Conservation (phyloP, 2,113 vertebrate species). For the Pseudopipra pipra region DNA sequence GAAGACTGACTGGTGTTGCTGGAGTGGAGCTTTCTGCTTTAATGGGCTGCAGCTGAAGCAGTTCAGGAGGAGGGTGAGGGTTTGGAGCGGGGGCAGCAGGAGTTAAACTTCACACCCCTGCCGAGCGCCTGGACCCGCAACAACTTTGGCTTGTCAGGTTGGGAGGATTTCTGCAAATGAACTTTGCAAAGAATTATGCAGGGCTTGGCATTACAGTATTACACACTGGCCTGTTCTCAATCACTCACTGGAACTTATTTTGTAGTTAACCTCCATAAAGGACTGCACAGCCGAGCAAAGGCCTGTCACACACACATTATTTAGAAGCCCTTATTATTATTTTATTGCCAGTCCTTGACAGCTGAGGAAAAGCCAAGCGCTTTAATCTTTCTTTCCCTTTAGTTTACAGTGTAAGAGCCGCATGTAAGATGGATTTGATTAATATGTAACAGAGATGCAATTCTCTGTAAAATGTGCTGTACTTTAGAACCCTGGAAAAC, state of each 20-base stretch:
- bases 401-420: slow-evolving; percentile 82
- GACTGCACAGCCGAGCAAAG: slow-evolving; percentile 75
- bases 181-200: slow-evolving; percentile 77
- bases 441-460: slow-evolving; percentile 86
- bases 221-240: slow-evolving; percentile 76
- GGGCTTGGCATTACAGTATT: slow-evolving; percentile 74
- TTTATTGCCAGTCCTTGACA: slow-evolving; percentile 86
- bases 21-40: neutral
- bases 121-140: slow-evolving; percentile 47
- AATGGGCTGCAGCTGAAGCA: slow-evolving; percentile 57
- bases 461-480: slow-evolving; percentile 84
- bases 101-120: slow-evolving; percentile 12
- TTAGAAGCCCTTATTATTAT: slow-evolving; percentile 87
- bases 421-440: slow-evolving; percentile 82
- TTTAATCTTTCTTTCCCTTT: slow-evolving; percentile 85
- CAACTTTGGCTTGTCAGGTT: slow-evolving; percentile 64
- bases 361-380: slow-evolving; percentile 84
- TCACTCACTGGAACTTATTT: slow-evolving; percentile 87
- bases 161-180: slow-evolving; percentile 75
- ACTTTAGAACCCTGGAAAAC: slow-evolving; percentile 83
- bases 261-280: slow-evolving; percentile 89
- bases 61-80: neutral
- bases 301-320: slow-evolving; percentile 84
- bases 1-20: neutral
- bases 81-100: neutral